Base-by-base conservation (phyloP, 1,140 invertebrate species). In the Elysia chlorotica region DNA sequence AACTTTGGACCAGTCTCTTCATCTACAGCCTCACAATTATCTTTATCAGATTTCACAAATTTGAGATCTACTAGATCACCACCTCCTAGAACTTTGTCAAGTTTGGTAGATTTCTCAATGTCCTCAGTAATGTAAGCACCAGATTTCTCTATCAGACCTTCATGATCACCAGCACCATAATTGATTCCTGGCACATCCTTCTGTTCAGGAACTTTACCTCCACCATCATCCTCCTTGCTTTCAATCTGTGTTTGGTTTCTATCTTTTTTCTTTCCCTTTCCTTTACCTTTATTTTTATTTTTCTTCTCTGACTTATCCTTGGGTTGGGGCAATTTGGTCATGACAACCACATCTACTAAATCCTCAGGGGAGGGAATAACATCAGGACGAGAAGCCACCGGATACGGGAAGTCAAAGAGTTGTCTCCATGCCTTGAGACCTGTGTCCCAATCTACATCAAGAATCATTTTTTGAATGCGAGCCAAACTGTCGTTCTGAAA, bases 361-460 rank as follows among this genome's bases (percentile, higher is more conserved):
- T 76, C 71, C n/a, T 77, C 77, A 28, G 54, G 41, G 2, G 61
- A 62, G 36, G 79, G 73, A 17, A 77, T 73, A 25, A 59, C 65
- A 21, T 71, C 76, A 25, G 83, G 85, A 19, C 19, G 35, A 30
- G 74, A 25, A 10, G 73, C 41, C 19, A 86, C 76, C 10, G 78
- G 76, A 67, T 82, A 78, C 23, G 74, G 74, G 76, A 89, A 91
- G 25, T 77, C 61, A 48, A 78, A 86, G 6, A 89, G 74, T 41
- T 82, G 59, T 65, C 83, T 83, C 90, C 90, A 91, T 6, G 86
- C 85, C 37, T 82, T 75, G 0, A 91, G 74, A 38, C 82, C 80
- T 61, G 84, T 85, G 36, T 84, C 75, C 87, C 90, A 90, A 74
- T 89, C 80, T 14, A 88, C 75, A 36, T 82, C 76, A 14, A 79